Conservation (phyloP, 2,797 vertebrate species). For the Protonibea diacanthus region DNA sequence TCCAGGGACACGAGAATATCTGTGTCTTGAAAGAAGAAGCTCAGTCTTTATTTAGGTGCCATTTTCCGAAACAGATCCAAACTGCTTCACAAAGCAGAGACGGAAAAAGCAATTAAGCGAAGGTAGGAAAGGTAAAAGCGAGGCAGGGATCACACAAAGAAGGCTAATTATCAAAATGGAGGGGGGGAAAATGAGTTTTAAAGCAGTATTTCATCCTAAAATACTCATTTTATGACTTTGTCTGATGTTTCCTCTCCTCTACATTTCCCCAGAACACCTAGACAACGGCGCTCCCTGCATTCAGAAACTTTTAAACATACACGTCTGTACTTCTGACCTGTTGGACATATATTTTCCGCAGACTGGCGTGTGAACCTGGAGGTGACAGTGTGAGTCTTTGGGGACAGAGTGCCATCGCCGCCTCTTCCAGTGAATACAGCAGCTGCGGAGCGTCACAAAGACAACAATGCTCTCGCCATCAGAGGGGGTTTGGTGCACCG, state of each 20-base stretch:
- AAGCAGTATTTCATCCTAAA: neutral
- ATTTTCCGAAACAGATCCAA: constrained; percentile 25
- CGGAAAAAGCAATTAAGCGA: neutral
- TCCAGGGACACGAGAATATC: constrained; percentile 42
- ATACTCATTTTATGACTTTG: neutral
- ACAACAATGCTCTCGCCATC: constrained; percentile 74
- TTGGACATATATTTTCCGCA: neutral
- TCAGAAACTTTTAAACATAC: neutral
- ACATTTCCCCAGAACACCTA: constrained; percentile 19
- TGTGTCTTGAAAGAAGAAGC: neutral
- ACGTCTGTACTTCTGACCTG: neutral
- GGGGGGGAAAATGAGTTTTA: neutral
- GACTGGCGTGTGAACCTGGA: constrained; percentile 42
- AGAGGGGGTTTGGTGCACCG: constrained; percentile 58
- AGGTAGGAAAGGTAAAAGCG: constrained; percentile 14
- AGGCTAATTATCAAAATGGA: neutral
- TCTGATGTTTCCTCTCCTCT: neutral
- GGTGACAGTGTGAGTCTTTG: constrained; percentile 51
- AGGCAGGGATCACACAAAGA: neutral
- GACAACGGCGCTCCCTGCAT: neutral
- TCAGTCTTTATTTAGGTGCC: constrained; percentile 34
- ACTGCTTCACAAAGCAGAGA: constrained; percentile 17
- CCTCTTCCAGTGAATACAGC: constrained; percentile 69
- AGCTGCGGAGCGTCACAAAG: constrained; percentile 82
- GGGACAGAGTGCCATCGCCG: constrained; percentile 31